Evolutionary conservation across 2,113 vertebrate genomes (phyloP).

Genomic region (Pelecanoides urinatrix): DNA sequence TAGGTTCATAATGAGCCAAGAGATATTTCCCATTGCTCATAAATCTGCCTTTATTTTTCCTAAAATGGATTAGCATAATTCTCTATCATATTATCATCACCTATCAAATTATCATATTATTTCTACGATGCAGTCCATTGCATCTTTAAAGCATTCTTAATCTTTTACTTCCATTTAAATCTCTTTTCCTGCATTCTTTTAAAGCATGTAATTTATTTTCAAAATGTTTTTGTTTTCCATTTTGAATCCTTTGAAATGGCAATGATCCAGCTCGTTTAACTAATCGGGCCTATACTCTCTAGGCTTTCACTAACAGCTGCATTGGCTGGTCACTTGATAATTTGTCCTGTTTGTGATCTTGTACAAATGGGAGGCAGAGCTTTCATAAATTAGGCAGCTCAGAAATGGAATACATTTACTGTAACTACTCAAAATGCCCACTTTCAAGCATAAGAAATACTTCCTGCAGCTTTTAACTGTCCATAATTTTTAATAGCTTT

Average conservation of each 20-base stretch:
- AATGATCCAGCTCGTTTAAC: neutral
- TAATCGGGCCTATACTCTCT: neutral
- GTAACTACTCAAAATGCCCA: neutral
- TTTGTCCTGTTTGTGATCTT: neutral
- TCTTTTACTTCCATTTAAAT: neutral
- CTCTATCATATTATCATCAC: neutral
- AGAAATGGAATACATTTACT: neutral
- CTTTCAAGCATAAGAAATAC: neutral
- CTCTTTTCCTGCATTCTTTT: neutral
- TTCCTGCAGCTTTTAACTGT: neutral
- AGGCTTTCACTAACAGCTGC: neutral
- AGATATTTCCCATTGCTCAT: neutral
- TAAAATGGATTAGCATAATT: neutral
- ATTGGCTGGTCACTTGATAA: neutral
- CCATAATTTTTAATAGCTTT: neutral
- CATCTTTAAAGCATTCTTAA: neutral
- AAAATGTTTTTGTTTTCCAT: neutral
- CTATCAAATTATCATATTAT: neutral
- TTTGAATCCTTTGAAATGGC: slow-evolving; percentile 4
- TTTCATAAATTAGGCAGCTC: neutral
- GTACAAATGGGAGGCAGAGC: neutral
- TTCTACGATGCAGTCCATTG: neutral
- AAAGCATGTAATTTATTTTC: neutral
- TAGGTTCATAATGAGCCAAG: neutral
- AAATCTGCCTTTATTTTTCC: neutral